These are phyloP conservation scores for Sesia apiformis DNA, from an alignment of 2,888 invertebrate species.

Conservation along the genomic window DNA sequence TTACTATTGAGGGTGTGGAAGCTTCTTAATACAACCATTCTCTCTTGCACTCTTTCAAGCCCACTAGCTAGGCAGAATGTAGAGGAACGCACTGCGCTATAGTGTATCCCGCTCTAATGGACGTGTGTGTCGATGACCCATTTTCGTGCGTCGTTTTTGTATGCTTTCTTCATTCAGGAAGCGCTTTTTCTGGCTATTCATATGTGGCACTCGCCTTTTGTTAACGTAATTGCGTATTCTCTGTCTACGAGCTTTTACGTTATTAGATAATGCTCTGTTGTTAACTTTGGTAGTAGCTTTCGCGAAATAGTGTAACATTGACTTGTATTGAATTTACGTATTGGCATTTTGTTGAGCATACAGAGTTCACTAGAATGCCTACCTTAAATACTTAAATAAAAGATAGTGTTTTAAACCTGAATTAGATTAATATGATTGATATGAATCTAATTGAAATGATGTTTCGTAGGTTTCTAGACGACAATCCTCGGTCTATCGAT, in stretches of 20 bases:
- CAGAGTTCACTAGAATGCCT: no score
- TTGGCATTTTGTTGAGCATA: no score
- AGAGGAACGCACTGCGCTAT: not conserved
- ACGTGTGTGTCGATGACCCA: slow-evolving; percentile 38
- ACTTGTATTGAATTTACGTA: no score
- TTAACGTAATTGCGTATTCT: slow-evolving; percentile 33
- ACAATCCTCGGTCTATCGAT: no score
- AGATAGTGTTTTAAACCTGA: no score
- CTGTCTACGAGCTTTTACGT: slow-evolving; percentile 10
- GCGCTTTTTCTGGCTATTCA: slow-evolving; percentile 24
- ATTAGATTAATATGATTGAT: no score
- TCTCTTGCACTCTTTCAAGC: slow-evolving; percentile 7
- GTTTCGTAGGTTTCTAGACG: no score
- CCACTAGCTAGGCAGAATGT: not conserved
- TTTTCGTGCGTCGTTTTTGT: slow-evolving; percentile 40
- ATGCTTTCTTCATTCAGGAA: slow-evolving; percentile 31
- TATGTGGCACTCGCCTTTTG: slow-evolving; percentile 24
- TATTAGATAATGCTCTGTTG: slow-evolving; percentile 5
- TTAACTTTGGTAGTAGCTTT: no score
- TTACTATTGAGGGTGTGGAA: no score
- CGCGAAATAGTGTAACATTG: no score
- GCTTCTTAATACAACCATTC: not conserved
- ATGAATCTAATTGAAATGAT: no score
- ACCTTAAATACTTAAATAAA: no score
- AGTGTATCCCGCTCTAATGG: slow-evolving; percentile 25